Percentiles rank a stretch among this genome's conserved stretches.
These are phyloP conservation scores for Stomatorhinus walkeri DNA, from an alignment of 2,797 vertebrate species.

Conservation along the genomic window DNA sequence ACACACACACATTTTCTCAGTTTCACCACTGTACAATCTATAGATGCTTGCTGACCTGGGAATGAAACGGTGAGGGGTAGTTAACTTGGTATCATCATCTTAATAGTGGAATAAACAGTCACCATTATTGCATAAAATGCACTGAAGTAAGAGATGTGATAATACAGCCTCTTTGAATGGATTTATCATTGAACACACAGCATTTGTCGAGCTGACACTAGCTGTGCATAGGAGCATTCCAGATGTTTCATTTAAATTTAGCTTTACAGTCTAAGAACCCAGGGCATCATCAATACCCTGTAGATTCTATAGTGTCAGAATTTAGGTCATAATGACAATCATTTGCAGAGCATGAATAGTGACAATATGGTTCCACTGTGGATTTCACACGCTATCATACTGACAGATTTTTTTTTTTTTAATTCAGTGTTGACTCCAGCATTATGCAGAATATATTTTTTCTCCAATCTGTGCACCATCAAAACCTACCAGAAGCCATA, in stretches of 20 bases:
- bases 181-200: not conserved
- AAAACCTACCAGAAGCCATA: not conserved
- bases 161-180: not conserved
- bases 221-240: not conserved
- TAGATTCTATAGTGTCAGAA: not conserved
- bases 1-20: too few relatives aligned
- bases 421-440: not conserved
- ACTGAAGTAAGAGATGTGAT: not conserved
- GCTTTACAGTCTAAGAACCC: not conserved
- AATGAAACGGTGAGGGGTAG: not conserved
- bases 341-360: not conserved
- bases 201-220: not conserved
- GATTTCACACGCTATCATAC: not conserved
- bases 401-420: not conserved
- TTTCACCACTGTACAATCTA: not conserved
- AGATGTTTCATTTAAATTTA: not conserved
- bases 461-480: not conserved
- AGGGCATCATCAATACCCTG: not conserved
- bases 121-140: not conserved
- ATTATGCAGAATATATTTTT: not conserved
- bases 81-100: not conserved
- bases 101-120: not conserved
- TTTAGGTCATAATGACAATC: not conserved
- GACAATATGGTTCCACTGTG: not conserved
- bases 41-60: not conserved